A percentile compares a stretch with the other conserved stretches of the same genome.
These are phyloP conservation scores for Euleptes europaea DNA, from an alignment of 2,113 vertebrate species.

Conservation along the genomic window DNA sequence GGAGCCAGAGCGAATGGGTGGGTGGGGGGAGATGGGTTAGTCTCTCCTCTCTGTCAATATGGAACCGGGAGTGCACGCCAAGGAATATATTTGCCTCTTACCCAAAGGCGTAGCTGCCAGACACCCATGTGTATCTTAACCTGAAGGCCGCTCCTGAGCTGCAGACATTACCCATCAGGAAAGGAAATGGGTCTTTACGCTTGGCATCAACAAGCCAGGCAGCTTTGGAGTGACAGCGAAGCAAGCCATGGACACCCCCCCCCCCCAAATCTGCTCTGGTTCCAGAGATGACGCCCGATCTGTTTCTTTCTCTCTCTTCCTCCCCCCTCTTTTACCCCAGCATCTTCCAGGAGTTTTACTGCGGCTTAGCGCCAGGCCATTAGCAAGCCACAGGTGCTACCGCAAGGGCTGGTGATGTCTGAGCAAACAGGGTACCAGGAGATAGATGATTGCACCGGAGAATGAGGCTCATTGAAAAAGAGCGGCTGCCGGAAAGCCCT, in stretches of 20 bases:
- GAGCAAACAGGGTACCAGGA: background rate
- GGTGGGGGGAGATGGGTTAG: background rate
- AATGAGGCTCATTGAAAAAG: background rate
- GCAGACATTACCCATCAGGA: background rate
- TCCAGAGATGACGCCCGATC: background rate
- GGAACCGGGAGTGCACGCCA: background rate
- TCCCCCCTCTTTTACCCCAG: no score
- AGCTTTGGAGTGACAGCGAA: background rate
- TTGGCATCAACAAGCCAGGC: background rate
- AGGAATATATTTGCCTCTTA: background rate
- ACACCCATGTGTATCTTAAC: background rate
- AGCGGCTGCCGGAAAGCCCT: background rate
- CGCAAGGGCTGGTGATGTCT: background rate
- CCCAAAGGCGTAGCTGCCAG: slow-evolving; percentile 1
- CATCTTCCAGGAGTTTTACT: background rate
- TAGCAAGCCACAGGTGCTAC: background rate
- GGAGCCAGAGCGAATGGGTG: background rate
- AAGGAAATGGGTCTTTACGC: background rate
- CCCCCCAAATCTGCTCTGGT: background rate
- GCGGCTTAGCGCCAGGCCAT: background rate
- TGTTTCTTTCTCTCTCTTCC: accelerated
- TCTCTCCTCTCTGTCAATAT: background rate
- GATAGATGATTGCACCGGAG: background rate
- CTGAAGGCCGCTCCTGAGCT: background rate
- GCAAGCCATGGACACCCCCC: background rate